These are phyloP conservation scores for Thyatira batis DNA, from an alignment of 2,888 invertebrate species.

Conservation along the genomic window DNA sequence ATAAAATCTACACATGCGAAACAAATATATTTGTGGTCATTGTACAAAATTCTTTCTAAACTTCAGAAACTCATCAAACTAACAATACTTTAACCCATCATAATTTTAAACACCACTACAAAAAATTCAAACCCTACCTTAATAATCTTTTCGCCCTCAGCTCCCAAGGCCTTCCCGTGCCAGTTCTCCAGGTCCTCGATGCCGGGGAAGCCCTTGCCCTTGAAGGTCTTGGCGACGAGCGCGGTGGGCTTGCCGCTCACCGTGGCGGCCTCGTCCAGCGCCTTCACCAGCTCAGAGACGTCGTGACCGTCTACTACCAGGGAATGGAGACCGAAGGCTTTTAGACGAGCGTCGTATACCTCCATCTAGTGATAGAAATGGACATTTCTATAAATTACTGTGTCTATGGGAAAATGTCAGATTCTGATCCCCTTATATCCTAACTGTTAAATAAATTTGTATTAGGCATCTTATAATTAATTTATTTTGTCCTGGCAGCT, in stretches of 20 bases:
- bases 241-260: constrained; percentile 94
- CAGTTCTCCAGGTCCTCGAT: constrained; percentile 97
- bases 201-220: constrained; percentile 94
- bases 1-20: too few relatives aligned
- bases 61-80: too few relatives aligned
- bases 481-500: too few relatives aligned
- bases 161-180: constrained; percentile 98
- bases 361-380: constrained; percentile 85
- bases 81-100: too few relatives aligned
- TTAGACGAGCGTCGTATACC: constrained; percentile 91
- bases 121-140: constrained; percentile 57
- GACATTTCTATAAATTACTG: constrained; percentile 9
- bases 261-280: constrained; percentile 89
- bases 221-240: constrained; percentile 96
- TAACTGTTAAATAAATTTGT: too few relatives aligned
- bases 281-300: constrained; percentile 94
- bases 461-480: too few relatives aligned
- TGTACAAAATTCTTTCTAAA: too few relatives aligned
- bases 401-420: too few relatives aligned
- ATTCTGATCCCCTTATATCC: too few relatives aligned
- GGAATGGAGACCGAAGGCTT: constrained; percentile 95
- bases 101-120: too few relatives aligned
- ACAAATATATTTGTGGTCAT: too few relatives aligned
- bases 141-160: constrained; percentile 86
- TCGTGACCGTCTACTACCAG: constrained; percentile 98